These are phyloP conservation scores for Empidonax traillii DNA, from an alignment of 2,113 vertebrate genomes.

Conservation along the genomic window DNA sequence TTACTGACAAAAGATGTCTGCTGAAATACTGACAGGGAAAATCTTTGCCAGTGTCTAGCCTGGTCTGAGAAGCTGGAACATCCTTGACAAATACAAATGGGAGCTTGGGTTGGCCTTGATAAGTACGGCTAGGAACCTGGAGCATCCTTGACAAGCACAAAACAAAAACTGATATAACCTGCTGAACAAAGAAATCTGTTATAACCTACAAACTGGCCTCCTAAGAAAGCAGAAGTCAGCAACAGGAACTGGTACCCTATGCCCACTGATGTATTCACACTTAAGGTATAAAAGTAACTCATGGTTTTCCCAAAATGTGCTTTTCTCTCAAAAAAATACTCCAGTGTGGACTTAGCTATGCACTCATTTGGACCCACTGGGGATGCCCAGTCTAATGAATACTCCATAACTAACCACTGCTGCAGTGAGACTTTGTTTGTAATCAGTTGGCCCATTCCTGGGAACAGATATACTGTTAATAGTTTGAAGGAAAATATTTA, in stretches of 20 bases:
- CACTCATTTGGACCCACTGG: fast-evolving
- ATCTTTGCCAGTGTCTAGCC: background rate
- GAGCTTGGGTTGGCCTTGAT: fast-evolving
- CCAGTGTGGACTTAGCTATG: background rate
- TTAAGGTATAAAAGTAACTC: background rate
- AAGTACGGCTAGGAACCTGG: background rate
- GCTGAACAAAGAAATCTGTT: background rate
- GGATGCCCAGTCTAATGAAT: background rate
- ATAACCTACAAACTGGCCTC: background rate
- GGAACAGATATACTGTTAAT: background rate
- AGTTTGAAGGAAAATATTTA: background rate
- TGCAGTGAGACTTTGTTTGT: background rate
- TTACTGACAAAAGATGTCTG: background rate
- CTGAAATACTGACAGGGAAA: background rate
- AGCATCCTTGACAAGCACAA: background rate
- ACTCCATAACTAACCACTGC: fast-evolving
- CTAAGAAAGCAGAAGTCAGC: background rate
- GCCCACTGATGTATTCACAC: background rate
- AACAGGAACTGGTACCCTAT: background rate
- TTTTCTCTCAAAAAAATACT: background rate
- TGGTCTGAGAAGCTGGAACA: background rate
- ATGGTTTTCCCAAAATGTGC: background rate
- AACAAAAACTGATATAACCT: background rate
- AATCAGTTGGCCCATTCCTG: background rate
- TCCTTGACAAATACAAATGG: background rate